These are phyloP conservation scores for Piaya cayana DNA, from an alignment of 2,113 vertebrate species.

Conservation along the genomic window DNA sequence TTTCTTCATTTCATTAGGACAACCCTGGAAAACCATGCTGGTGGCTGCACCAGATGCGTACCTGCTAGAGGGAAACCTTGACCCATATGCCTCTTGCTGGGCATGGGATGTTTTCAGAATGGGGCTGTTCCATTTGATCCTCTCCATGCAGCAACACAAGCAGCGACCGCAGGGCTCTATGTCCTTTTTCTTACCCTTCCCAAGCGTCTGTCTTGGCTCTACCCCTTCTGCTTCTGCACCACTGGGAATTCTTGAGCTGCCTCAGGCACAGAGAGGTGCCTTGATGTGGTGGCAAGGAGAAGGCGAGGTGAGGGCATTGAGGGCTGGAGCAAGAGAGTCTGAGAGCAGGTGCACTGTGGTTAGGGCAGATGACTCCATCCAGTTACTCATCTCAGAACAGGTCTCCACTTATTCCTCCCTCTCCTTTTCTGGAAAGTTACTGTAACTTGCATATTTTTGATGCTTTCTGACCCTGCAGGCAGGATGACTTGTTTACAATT, in stretches of 20 bases:
- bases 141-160: not conserved
- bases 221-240: not conserved
- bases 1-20: not conserved
- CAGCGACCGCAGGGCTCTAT: not conserved
- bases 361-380: conserved; percentile 37
- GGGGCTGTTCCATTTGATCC: not conserved
- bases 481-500: not conserved
- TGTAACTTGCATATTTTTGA: conserved; percentile 12
- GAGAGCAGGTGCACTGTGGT: conserved; percentile 28
- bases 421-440: conserved; percentile 39
- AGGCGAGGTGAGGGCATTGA: not conserved
- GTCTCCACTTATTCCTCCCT: conserved; percentile 52
- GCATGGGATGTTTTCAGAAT: not conserved
- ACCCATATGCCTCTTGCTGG: not conserved
- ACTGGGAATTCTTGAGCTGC: conserved; percentile 9
- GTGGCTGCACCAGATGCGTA: not conserved
- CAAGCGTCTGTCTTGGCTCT: not conserved
- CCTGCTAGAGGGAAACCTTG: not conserved
- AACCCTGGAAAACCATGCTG: not conserved
- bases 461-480: conserved; percentile 31
- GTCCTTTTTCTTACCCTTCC: conserved; percentile 1
- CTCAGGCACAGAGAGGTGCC: not conserved
- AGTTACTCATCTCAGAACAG: conserved; percentile 15
- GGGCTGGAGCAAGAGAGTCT: not conserved
- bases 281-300: not conserved